phyloP scores from a whole-genome alignment of 2,797 vertebrate species.

The Acanthurus lineatus region DNA sequence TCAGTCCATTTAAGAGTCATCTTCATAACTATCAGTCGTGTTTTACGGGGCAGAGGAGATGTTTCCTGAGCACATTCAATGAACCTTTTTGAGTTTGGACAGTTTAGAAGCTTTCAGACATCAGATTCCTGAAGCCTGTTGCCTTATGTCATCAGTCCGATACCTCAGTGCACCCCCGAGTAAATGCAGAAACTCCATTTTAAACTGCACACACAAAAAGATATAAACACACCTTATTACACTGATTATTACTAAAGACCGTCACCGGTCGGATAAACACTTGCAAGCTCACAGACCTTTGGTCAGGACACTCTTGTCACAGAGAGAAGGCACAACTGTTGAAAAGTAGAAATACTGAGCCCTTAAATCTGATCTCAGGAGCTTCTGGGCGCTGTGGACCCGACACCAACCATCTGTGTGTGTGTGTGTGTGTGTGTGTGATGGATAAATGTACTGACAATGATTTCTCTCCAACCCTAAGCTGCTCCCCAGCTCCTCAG shows the following conservation, averaged over 20 bases:
- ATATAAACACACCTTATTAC: background rate
- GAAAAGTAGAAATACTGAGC: conserved; percentile 16
- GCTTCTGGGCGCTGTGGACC: background rate
- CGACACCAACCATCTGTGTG: background rate
- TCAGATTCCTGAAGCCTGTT: background rate
- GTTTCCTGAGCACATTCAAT: no score
- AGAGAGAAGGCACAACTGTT: conserved; percentile 61
- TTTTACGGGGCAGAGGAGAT: background rate
- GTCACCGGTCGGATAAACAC: conserved; percentile 25
- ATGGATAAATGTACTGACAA: background rate
- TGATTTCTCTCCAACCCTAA: background rate
- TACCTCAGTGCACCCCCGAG: conserved; percentile 36
- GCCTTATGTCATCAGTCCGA: background rate
- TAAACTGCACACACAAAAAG: conserved; percentile 2
- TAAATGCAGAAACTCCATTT: background rate
- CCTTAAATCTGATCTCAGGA: conserved; percentile 14
- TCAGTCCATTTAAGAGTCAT: no score
- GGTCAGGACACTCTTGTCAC: conserved; percentile 1
- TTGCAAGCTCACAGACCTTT: conserved; percentile 1
- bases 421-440: conserved; percentile 11
- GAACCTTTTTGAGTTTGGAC: no score
- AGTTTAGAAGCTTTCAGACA: no score
- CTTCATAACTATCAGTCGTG: background rate
- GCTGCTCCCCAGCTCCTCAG: background rate
- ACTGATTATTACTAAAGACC: conserved; percentile 14